These are phyloP conservation scores for Ochlodes sylvanus DNA, from an alignment of 2,888 invertebrate species.

Conservation along the genomic window DNA sequence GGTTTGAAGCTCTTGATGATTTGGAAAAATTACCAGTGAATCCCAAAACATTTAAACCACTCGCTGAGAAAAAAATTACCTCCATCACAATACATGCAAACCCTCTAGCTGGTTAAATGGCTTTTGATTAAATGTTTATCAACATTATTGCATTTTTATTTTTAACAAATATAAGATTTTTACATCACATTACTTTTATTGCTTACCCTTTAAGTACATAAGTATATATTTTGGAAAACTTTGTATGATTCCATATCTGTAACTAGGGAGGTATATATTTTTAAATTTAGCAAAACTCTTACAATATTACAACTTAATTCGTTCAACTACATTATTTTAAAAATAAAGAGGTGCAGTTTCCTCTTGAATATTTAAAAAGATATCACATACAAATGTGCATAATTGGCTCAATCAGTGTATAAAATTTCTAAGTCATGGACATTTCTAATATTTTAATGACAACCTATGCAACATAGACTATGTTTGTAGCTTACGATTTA, in stretches of 20 bases:
- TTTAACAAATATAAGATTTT: conserved; percentile 1
- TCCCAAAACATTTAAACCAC: conserved; percentile 95
- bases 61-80: conserved; percentile 94
- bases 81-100: conserved; percentile 98
- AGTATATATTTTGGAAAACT: background rate
- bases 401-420: background rate
- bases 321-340: background rate
- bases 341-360: background rate
- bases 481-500: background rate
- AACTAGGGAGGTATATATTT: background rate
- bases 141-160: conserved; percentile 22
- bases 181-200: conserved; percentile 31
- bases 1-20: conserved; percentile 97
- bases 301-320: too few species aligned
- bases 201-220: conserved; percentile 8
- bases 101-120: conserved; percentile 92
- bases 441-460: background rate
- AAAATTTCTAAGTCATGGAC: background rate
- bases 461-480: background rate
- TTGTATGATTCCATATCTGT: background rate
- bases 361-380: too few species aligned
- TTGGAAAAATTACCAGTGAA: conserved; percentile 97
- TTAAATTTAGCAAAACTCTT: too few species aligned
- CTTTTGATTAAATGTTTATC: conserved; percentile 36
- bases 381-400: background rate